Evolutionary conservation across 2,797 vertebrate genomes (phyloP).

Genomic region (Schizopygopsis malacanthus): DNA sequence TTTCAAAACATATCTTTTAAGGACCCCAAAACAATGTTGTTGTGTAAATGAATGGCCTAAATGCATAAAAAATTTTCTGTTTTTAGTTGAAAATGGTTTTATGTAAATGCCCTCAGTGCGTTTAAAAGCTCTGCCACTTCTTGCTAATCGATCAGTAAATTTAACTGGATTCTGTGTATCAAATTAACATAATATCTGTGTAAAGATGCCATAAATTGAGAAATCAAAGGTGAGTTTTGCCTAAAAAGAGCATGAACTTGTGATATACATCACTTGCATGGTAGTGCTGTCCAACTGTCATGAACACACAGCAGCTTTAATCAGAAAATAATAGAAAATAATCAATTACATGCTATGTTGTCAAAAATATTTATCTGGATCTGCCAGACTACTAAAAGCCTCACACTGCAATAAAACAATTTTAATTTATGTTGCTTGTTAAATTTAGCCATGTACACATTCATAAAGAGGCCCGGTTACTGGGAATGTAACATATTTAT

Average conservation of each 20-base stretch:
- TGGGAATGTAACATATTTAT: not conserved
- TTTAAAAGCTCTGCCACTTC: not conserved
- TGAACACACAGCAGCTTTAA: not conserved
- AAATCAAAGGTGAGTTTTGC: no score
- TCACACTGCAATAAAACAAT: not conserved
- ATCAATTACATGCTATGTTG: not conserved
- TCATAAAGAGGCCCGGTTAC: not conserved
- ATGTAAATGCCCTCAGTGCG: not conserved
- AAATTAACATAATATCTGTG: no score
- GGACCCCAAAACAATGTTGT: not conserved
- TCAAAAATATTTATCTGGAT: not conserved
- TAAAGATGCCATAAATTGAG: no score
- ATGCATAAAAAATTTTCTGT: not conserved
- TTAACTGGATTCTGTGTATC: no score
- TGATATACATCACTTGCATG: not conserved
- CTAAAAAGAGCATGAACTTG: not conserved
- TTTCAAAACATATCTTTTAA: not conserved
- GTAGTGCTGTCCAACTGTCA: not conserved
- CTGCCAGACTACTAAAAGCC: not conserved
- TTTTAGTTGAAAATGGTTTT: not conserved
- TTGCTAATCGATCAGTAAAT: not conserved
- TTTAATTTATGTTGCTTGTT: not conserved
- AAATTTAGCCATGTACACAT: not conserved
- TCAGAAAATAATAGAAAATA: not conserved
- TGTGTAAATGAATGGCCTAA: not conserved